These are phyloP conservation scores for Pseudeuparius sepicola DNA, from an alignment of 2,888 invertebrate species.

Conservation along the genomic window DNA sequence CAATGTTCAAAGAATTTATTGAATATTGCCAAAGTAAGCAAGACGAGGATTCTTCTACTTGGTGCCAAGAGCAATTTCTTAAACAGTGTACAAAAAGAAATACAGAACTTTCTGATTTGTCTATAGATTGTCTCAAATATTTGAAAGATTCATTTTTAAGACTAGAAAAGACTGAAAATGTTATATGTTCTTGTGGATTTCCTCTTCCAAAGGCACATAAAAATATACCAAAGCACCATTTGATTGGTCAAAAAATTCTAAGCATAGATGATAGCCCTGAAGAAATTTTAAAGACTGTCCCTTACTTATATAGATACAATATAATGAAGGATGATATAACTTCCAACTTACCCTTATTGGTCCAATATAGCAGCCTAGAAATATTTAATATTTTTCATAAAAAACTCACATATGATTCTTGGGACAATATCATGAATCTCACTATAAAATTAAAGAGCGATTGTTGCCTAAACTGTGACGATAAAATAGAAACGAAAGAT, in stretches of 20 bases:
- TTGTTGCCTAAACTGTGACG: constrained; percentile 53
- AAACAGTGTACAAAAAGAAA: constrained; percentile 27
- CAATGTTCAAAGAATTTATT: constrained; percentile 28
- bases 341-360: constrained; percentile 45
- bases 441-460: constrained; percentile 47
- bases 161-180: constrained; percentile 44
- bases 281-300: constrained; percentile 48
- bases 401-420: constrained; percentile 47
- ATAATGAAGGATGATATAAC: constrained; percentile 41
- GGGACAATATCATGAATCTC: constrained; percentile 47
- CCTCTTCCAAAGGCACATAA: constrained; percentile 45
- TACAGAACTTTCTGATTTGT: constrained; percentile 13
- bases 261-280: constrained; percentile 28
- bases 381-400: constrained; percentile 46
- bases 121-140: constrained; percentile 30
- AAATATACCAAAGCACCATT: constrained; percentile 42
- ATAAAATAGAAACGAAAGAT: constrained; percentile 40
- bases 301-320: constrained; percentile 53
- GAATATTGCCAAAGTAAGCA: constrained; percentile 26
- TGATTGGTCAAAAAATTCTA: constrained; percentile 48
- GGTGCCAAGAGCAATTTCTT: constrained; percentile 36
- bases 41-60: constrained; percentile 25
- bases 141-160: constrained; percentile 45
- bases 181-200: constrained; percentile 46
- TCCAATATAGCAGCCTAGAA: constrained; percentile 51